Conservation (phyloP, 37 sponge, comb jelly and placozoan species). For the Ephydatia muelleri region DNA sequence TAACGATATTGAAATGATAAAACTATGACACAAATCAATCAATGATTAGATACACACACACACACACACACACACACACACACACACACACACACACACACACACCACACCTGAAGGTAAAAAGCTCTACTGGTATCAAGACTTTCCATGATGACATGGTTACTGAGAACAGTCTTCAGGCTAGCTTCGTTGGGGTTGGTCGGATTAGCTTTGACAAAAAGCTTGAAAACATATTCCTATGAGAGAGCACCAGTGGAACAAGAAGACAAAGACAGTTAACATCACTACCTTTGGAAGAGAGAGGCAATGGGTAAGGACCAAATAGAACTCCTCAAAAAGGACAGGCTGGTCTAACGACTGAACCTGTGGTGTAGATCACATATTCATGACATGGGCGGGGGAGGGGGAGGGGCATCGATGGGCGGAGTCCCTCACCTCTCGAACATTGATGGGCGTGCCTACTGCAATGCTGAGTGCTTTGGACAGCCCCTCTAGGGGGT, state of each 20-base stretch:
- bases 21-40: not conserved
- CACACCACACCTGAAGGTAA: not conserved
- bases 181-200: constrained; percentile 7
- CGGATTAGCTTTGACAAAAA: not conserved
- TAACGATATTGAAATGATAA: not conserved
- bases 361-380: too few species aligned
- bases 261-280: too few species aligned
- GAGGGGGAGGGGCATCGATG: too few species aligned
- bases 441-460: not conserved
- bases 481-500: constrained; percentile 23
- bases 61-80: constrained; percentile 11
- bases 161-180: not conserved
- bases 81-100: constrained; percentile 9
- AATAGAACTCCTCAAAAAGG: not conserved
- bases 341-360: not conserved
- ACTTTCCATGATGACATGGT: not conserved
- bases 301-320: not conserved
- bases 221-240: not conserved
- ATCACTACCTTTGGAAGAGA: too few species aligned
- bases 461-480: constrained; percentile 43
- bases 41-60: not conserved
- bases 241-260: too few species aligned
- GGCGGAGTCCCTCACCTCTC: too few species aligned
- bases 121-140: constrained; percentile 3
- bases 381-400: too few species aligned